Percentiles rank a stretch among this genome's conserved stretches.
Conservation (phyloP, 1,140 invertebrate genomes). For the Popillia japonica region DNA sequence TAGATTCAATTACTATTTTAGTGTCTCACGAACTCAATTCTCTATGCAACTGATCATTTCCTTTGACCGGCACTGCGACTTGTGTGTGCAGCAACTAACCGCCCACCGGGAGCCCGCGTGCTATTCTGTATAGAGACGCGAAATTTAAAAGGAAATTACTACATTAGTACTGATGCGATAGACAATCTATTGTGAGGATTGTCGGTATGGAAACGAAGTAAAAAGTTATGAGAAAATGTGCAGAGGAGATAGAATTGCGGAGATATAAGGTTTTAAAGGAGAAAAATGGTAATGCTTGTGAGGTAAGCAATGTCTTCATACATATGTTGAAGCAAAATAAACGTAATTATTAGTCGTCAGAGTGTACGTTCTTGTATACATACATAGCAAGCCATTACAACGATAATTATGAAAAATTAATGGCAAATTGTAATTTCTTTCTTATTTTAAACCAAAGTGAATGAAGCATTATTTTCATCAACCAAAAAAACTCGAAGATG, state of each 20-base stretch:
- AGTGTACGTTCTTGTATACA: too few relatives aligned
- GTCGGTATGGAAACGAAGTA: neutral
- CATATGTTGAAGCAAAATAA: too few relatives aligned
- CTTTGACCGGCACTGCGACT: neutral
- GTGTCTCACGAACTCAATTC: constrained; percentile 29
- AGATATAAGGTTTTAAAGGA: neutral
- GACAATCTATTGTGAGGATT: neutral
- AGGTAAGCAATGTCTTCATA: too few relatives aligned
- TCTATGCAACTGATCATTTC: constrained; percentile 10
- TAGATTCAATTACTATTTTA: constrained; percentile 29
- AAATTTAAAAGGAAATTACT: neutral
- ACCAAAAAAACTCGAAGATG: too few relatives aligned
- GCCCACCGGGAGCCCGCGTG: neutral
- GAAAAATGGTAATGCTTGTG: neutral
- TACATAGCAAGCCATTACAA: too few relatives aligned
- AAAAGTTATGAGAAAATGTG: neutral
- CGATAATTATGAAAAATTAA: too few relatives aligned
- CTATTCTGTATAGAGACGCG: neutral
- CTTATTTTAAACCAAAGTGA: too few relatives aligned
- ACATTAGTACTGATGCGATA: neutral
- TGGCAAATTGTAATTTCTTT: too few relatives aligned
- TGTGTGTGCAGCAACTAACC: neutral
- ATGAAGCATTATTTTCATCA: too few relatives aligned
- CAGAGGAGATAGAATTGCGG: neutral
- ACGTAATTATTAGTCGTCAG: too few relatives aligned